Percentiles rank a stretch among this genome's conserved stretches.
Conservation (phyloP, 2,888 invertebrate genomes). For the Eilema depressum region DNA sequence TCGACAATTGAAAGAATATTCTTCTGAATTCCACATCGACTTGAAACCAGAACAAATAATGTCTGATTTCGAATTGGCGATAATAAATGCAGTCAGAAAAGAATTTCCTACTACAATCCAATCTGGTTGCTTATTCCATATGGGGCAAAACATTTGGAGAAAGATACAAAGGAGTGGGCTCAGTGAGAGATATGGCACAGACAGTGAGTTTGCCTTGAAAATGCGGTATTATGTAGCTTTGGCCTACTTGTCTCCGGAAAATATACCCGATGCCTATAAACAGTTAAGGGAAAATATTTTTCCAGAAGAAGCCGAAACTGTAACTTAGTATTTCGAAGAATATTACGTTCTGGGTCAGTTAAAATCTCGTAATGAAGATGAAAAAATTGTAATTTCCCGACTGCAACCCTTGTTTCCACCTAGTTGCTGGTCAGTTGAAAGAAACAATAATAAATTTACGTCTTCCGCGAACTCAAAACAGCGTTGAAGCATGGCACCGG, state of each 20-base stretch:
- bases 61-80: conserved; percentile 3
- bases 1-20: too few species aligned
- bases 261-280: background rate
- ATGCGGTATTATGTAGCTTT: conserved; percentile 11
- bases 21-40: too few species aligned
- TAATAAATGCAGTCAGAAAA: background rate
- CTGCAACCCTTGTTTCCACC: conserved; percentile 9
- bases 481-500: conserved; percentile 9
- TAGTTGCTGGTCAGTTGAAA: conserved; percentile 2
- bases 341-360: conserved; percentile 4
- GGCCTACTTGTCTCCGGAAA: background rate
- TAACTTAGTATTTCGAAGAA: conserved; percentile 8
- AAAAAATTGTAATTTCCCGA: conserved; percentile 3
- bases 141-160: conserved; percentile 6
- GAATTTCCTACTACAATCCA: conserved; percentile 1
- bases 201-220: too few species aligned
- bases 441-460: conserved; percentile 6
- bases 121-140: background rate
- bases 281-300: background rate
- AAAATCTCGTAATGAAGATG: too few species aligned
- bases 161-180: background rate
- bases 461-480: conserved; percentile 12
- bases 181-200: conserved; percentile 1
- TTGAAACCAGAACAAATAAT: too few species aligned
- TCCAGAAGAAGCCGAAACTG: background rate